Percentiles rank a stretch among this genome's conserved stretches.
These are phyloP conservation scores for Ptilorrhoa leucosticta DNA, from an alignment of 2,113 vertebrate species.

Conservation along the genomic window DNA sequence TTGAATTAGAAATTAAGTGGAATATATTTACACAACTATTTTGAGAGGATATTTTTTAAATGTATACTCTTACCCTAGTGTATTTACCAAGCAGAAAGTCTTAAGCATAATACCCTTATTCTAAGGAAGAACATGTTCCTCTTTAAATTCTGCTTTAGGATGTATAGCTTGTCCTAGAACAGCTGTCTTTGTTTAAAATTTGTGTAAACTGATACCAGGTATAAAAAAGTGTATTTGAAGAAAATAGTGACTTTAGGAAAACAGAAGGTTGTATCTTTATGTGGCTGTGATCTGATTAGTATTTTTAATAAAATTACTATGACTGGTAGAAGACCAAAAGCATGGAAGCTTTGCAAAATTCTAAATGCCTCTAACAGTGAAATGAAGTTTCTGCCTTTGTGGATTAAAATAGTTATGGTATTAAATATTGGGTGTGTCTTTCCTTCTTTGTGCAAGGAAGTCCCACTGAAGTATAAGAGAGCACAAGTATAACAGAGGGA, in stretches of 20 bases:
- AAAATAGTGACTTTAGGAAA: neutral
- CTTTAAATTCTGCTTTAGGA: neutral
- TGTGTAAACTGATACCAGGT: neutral
- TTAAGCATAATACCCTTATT: neutral
- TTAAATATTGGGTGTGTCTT: neutral
- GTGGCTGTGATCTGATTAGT: neutral
- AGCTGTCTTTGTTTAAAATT: neutral
- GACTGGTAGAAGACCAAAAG: neutral
- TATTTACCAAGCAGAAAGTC: neutral
- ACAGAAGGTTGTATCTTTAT: neutral
- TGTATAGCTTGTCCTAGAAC: neutral
- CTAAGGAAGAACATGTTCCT: neutral
- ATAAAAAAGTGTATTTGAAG: neutral
- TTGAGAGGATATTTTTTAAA: neutral
- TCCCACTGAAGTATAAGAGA: neutral
- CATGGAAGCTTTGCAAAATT: neutral
- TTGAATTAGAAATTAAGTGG: neutral
- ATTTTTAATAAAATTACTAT: neutral
- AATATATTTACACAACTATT: neutral
- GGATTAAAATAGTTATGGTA: neutral
- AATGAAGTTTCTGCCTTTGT: neutral
- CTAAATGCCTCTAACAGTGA: neutral
- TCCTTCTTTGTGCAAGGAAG: neutral
- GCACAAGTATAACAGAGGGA: no score
- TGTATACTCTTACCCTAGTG: neutral